phyloP scores from a whole-genome alignment of 1,140 invertebrate species.

The Drosophila watanabei region DNA sequence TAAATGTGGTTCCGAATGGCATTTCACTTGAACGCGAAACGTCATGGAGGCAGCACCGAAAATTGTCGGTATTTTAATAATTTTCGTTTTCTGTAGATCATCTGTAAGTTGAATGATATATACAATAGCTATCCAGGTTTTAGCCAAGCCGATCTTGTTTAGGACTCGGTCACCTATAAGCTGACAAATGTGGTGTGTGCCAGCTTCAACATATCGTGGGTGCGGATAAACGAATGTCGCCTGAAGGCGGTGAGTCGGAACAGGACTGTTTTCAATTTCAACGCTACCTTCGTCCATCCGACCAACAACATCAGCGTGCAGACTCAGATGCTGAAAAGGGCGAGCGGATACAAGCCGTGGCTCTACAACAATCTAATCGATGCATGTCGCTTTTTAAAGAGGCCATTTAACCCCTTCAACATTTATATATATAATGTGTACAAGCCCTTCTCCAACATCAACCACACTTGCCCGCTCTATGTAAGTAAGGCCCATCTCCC shows the following conservation, averaged over 20 bases:
- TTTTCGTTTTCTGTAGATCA: neutral
- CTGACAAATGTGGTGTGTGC: constrained; percentile 7
- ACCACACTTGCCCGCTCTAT: constrained; percentile 17
- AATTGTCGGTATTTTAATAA: neutral
- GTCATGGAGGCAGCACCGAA: neutral
- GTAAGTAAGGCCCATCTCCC: constrained; percentile 2
- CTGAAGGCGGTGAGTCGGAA: constrained; percentile 21
- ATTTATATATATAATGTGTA: constrained; percentile 4
- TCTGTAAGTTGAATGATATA: constrained; percentile 5
- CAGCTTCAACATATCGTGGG: constrained; percentile 21
- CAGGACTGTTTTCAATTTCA: constrained; percentile 14
- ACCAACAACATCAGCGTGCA: neutral
- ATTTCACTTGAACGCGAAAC: neutral
- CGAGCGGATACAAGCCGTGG: constrained; percentile 21
- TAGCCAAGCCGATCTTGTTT: neutral
- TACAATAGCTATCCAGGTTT: too few species aligned
- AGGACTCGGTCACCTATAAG: constrained; percentile 16
- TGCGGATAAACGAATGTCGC: constrained; percentile 25
- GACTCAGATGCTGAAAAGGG: constrained; percentile 2
- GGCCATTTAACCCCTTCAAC: neutral
- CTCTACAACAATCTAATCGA: constrained; percentile 3
- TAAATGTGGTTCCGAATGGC: neutral
- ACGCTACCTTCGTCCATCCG: constrained; percentile 9
- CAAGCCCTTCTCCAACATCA: constrained; percentile 11
- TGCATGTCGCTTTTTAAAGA: constrained; percentile 12